A percentile compares a stretch with the other conserved stretches of the same genome.
These are phyloP conservation scores for Pelochelys cantorii DNA, from an alignment of 2,797 vertebrate species.

Conservation along the genomic window DNA sequence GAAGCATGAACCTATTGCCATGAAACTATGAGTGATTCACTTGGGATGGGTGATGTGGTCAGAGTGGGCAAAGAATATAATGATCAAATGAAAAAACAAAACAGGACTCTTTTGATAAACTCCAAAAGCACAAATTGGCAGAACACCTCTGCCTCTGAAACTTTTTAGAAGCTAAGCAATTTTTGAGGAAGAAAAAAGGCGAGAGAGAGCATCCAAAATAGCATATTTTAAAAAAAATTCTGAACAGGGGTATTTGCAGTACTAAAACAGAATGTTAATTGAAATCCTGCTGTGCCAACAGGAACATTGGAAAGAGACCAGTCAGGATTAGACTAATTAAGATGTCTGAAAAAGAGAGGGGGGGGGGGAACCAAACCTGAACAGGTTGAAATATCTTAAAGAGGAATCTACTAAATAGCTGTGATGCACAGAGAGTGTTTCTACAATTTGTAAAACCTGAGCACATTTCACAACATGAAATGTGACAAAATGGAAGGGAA, in stretches of 20 bases:
- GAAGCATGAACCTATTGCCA: constrained; percentile 45
- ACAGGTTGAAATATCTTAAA: constrained; percentile 83
- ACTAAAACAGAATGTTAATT: constrained; percentile 84
- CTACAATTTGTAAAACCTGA: constrained; percentile 51
- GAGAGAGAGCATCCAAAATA: constrained; percentile 79
- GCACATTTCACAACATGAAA: constrained; percentile 12
- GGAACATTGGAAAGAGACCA: constrained; percentile 86
- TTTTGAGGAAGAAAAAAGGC: constrained; percentile 68
- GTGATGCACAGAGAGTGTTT: constrained; percentile 3
- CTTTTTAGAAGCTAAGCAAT: constrained; percentile 67
- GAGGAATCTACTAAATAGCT: constrained; percentile 72
- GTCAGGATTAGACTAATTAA: constrained; percentile 88
- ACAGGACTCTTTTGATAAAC: neutral
- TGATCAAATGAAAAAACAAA: neutral
- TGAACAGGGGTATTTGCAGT: constrained; percentile 80
- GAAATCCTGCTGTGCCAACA: constrained; percentile 87
- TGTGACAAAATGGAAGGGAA: neutral
- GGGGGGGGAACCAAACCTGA: constrained; percentile 60
- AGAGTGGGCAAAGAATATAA: constrained; percentile 33
- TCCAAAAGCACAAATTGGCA: constrained; percentile 51
- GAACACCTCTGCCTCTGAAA: constrained; percentile 57
- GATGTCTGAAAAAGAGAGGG: constrained; percentile 71
- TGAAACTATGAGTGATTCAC: constrained; percentile 47
- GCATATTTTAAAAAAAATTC: constrained; percentile 57
- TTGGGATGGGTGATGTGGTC: constrained; percentile 42